Base-by-base conservation (phyloP, 2,888 invertebrate genomes). In the Eristalis tenax region DNA sequence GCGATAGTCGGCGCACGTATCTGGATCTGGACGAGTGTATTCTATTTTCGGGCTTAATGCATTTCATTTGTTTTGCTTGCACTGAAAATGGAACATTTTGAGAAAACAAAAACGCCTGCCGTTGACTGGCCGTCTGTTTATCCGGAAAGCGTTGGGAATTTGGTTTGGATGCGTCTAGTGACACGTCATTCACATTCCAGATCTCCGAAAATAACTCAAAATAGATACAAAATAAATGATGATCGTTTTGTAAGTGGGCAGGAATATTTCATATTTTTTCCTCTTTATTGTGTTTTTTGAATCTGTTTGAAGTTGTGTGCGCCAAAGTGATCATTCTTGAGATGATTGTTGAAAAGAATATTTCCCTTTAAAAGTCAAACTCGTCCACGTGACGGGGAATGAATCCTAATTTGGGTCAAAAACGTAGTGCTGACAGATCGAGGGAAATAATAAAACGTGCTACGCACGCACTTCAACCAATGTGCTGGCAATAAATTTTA, bases 21-120 rank as follows among this genome's bases (percentile, higher is more conserved):
- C 8, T 32, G 10, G 28, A 28, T 32, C 32, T 18, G 38, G 32
- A 18, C 18, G 18, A n/a, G 5, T 8, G 1, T n/a, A 8, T 50
- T 50, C 35, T 70, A 70, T 78, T 70, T 78, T 78, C 28, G 28
- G 64, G 64, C 10, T 57, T 40, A 28, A 70, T 70, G 78, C 78
- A 56, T 70, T 78, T 56, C 22, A 11, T 77, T 35, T 78, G 63
- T 64, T 57, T 64, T 38, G 70, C 50, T 78, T 64, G 56, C 59
- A 57, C 57, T 57, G 15, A 70, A 70, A 78, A 76, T 43, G 32
- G 6, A 43, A 32, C 10, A 3, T 76, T 59, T 70, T 38, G 15
- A 35, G 40, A 77, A 69, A 77, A 50, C 32, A 69, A 50, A 18
- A 76, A 3, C 18, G 18, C 22, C 38, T 18, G 43, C 6, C 15